Base-by-base conservation (phyloP, 2,888 invertebrate species). In the Pollenia labialis region DNA sequence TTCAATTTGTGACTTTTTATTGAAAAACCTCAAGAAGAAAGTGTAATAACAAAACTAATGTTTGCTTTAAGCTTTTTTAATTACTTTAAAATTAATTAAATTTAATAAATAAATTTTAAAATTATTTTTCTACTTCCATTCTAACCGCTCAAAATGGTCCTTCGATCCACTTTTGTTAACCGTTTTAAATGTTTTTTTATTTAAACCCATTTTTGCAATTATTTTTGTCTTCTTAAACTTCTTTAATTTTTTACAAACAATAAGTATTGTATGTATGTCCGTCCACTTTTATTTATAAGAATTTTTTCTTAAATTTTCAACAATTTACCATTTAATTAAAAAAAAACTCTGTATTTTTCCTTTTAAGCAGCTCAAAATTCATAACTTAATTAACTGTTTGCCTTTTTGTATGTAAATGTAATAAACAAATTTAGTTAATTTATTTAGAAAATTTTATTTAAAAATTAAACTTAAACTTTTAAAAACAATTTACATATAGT, bases 361-460 rank as follows among this genome's bases (percentile, higher is more conserved):
- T 66, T 16, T 48, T 3, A 58, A 68, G 16, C 54, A 58, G 11
- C 16, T 44, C 12, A 52, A 40, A 42, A 56, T 42, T 32, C 48
- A 58, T 14, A 64, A 74, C 4, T 75, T 77, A 60, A 60, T 52
- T n/a, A 64, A 77, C 44, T 48, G 74, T 74, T 66, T 72, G 62
- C 71, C 77, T 83, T 83, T 83, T 64, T 50, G 64, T 56, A n/a
- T 56, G 54, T 58, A 58, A 23, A 4, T 14, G 11, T 16, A 40
- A 12, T 16, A 68, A 60, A 46, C 10, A 56, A 77, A 81, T 74
- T 85, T 83, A 85, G 85, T 82, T 85, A 87, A 85, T 76, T 62
- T 48, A 66, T 80, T 87, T 87, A 87, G 85, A n/a, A 62, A 79
- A 85, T 85, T 85, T 80, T 74, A 60, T 75, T 85, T 84, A 32